Base-by-base conservation (phyloP, 2,113 vertebrate species). In the Megaceryle maxima region DNA sequence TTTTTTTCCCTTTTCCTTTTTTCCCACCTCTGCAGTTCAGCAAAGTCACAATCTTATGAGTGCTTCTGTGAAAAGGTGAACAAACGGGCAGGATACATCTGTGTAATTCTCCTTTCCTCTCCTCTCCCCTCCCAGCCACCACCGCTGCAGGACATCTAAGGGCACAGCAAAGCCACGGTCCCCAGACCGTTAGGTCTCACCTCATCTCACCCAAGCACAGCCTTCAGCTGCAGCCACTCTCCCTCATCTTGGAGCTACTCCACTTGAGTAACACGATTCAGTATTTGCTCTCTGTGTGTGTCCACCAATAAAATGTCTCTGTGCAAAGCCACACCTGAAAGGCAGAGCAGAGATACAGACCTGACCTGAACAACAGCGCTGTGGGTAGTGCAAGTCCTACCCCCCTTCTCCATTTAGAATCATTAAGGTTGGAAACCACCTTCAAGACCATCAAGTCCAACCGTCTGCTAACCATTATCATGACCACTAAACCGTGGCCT, bases 71-170 rank as follows among this genome's bases (percentile, higher is more conserved):
- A 75, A 84, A n/a, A 84, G 46, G 19, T 10, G 19, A 70, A 35
- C 4, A 43, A 81, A 39, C 0, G 3, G 62, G 41, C 22, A 64
- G 46, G 22, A 59, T 5, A 18, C 1, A 10, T 31, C 19, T 35
- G 2, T 2, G 7, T 11, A 13, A 4, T 55, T 59, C 37, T 51
- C 16, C 6, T 57, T 53, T 35, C 26, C 35, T 17, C 18, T 63
- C 11, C 4, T 9, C 9, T 50, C 11, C 4, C 13, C 13, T 50
- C 25, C 2, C 37, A 43, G 11, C 13, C 73, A 12, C 3, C 3
- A 1, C 11, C 24, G 20, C 43, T 2, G 0, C 72, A 28, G 31
- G 48, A 31, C 37, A 92, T 55, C 29, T 0, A 0, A n/a, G 60
- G 37, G 15, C 1, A 0, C 35, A 21, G 44, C 55, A 41, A 22